A percentile compares a stretch with the other conserved stretches of the same genome.
These are phyloP conservation scores for Tympanuchus pallidicinctus DNA, from an alignment of 2,113 vertebrate species.

Conservation along the genomic window DNA sequence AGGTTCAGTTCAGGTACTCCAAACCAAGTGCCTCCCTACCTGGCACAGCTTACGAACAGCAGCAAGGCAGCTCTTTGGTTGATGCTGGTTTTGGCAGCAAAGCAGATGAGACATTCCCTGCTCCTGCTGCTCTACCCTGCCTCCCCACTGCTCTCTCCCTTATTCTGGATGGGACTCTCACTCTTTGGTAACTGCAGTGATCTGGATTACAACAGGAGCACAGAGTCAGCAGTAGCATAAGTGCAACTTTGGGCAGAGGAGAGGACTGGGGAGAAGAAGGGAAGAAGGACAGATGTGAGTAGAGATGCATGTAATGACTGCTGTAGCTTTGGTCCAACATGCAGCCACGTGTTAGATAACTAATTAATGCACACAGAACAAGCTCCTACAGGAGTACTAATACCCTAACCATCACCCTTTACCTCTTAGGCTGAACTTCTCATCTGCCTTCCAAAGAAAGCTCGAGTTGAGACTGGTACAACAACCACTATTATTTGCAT, in stretches of 20 bases:
- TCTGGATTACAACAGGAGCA: accelerated
- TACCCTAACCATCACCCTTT: background rate
- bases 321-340: background rate
- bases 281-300: background rate
- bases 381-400: background rate
- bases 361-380: background rate
- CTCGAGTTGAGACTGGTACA: background rate
- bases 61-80: background rate
- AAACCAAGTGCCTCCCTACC: background rate
- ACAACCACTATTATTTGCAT: background rate
- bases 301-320: background rate
- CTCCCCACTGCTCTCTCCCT: accelerated
- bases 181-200: accelerated
- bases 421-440: background rate
- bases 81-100: background rate
- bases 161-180: background rate
- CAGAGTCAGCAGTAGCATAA: background rate
- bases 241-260: background rate
- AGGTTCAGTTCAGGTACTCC: background rate
- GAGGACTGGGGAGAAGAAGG: background rate
- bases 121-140: accelerated
- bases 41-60: background rate
- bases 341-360: background rate
- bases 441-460: background rate
- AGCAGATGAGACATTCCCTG: background rate